Evolutionary conservation across 1,140 invertebrate genomes (phyloP), one percentile per base, ranked within the genome.

Genomic region (Pristionchus pacificus): DNA sequence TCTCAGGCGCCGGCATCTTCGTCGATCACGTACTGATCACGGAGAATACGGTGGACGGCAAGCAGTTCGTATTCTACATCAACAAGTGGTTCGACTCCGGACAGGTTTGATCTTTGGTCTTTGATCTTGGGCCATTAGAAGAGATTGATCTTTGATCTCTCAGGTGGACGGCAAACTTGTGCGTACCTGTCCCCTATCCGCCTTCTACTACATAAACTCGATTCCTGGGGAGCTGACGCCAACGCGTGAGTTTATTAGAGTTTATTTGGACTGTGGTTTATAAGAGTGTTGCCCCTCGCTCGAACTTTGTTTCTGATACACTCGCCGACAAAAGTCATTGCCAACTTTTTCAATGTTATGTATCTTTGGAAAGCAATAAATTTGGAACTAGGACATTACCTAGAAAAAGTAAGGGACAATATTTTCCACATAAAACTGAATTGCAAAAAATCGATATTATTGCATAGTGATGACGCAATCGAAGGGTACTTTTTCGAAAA

Each of bases 1-100:
- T n/a, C n/a, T n/a, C n/a, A 76, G 75, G 76, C 38, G 76, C 76
- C 14, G 76, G 76, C 58, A 69, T 68, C 1, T 77, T 77, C 60
- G 77, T 77, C 63, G 76, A 77, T 25, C 57, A 57, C 60, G 57
- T 77, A 15, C 28, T 66, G 19, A 59, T 77, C 25, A 77, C 68
- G 13, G 76, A 77, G 55, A 73, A 76, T 38, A 33, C 19, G 24
- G 58, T 59, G 38, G 74, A 67, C 13, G 74, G 65, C 2, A 49
- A 70, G 15, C 70, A 77, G 31, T 77, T 72, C 74, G n/a, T 71
- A 15, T 77, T 77, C 69, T 30, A 32, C n/a, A 29, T 63, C 57
- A 27, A 33, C 33, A 77, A 77, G 55, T 77, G 76, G 76, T 60
- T 77, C 32, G 76, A 77, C 49, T 73, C 69, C 30, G 74, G 71